Evolutionary conservation across 2,888 invertebrate species (phyloP).

Genomic region (Notocelia uddmanniana): DNA sequence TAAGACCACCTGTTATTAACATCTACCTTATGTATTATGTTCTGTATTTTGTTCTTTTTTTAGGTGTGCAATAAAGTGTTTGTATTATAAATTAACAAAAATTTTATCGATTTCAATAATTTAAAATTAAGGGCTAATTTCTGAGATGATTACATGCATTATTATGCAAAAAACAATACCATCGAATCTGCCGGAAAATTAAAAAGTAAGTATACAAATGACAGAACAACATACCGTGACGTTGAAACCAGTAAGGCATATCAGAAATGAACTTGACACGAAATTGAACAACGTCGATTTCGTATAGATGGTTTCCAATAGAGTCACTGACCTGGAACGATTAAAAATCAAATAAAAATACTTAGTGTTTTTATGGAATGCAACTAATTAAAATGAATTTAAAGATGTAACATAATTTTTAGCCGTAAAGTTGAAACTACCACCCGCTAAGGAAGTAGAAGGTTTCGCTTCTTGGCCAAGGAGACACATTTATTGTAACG

Average conservation of each 20-base stretch:
- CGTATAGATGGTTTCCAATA: constrained; percentile 61
- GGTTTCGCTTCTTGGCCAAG: not conserved
- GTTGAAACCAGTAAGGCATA: constrained; percentile 71
- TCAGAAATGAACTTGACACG: constrained; percentile 63
- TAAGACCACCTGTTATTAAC: too few relatives aligned
- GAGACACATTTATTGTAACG: not conserved
- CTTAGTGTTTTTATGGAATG: not conserved
- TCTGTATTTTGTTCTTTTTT: too few relatives aligned
- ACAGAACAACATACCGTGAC: constrained; percentile 58
- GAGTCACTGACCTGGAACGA: constrained; percentile 56
- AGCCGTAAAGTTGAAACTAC: not conserved
- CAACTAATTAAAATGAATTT: not conserved
- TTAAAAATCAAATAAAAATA: constrained; percentile 1
- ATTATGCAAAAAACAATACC: not conserved
- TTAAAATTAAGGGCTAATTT: too few relatives aligned
- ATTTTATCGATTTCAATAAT: too few relatives aligned
- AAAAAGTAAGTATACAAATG: constrained; percentile 12
- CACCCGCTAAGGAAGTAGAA: not conserved
- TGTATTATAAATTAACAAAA: too few relatives aligned
- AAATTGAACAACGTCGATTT: constrained; percentile 67
- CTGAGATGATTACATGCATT: too few relatives aligned
- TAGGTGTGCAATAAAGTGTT: too few relatives aligned
- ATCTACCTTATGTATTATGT: too few relatives aligned
- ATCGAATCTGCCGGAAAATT: not conserved
- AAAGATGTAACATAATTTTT: not conserved